These are phyloP conservation scores for Ochotona princeps DNA, from an alignment of 2,113 vertebrate genomes.

Conservation along the genomic window DNA sequence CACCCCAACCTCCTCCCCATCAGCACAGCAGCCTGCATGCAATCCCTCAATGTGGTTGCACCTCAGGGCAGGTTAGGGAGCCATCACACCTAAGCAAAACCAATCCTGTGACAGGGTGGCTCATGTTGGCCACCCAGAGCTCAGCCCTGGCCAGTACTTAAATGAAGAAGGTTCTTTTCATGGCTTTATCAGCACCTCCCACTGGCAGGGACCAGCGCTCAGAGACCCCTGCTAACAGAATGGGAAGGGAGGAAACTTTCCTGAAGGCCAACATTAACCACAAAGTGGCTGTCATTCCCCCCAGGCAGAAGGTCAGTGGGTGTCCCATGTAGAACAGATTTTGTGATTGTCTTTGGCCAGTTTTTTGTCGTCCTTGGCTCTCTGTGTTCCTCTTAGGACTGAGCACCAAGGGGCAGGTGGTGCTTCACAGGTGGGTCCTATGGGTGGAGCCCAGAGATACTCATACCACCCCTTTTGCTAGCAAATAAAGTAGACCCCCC, in stretches of 20 bases:
- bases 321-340: too few relatives aligned
- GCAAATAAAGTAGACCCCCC: not conserved
- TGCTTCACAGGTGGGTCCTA: too few relatives aligned
- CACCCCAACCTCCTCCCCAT: not conserved
- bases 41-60: not conserved
- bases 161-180: not conserved
- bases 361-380: not conserved
- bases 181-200: not conserved
- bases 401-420: not conserved
- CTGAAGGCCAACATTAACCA: constrained; percentile 51
- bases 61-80: not conserved
- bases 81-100: not conserved
- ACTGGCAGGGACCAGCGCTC: not conserved
- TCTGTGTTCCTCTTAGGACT: not conserved
- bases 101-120: not conserved
- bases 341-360: not conserved
- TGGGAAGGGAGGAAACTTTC: constrained; percentile 12
- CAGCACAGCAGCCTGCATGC: too few relatives aligned
- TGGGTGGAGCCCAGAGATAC: too few relatives aligned
- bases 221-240: constrained; percentile 5
- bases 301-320: not conserved
- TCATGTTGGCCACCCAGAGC: not conserved
- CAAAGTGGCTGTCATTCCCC: constrained; percentile 25
- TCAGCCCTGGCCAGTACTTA: not conserved
- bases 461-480: not conserved